phyloP scores from a whole-genome alignment of 1,140 invertebrate species.

The Metaphire vulgaris region DNA sequence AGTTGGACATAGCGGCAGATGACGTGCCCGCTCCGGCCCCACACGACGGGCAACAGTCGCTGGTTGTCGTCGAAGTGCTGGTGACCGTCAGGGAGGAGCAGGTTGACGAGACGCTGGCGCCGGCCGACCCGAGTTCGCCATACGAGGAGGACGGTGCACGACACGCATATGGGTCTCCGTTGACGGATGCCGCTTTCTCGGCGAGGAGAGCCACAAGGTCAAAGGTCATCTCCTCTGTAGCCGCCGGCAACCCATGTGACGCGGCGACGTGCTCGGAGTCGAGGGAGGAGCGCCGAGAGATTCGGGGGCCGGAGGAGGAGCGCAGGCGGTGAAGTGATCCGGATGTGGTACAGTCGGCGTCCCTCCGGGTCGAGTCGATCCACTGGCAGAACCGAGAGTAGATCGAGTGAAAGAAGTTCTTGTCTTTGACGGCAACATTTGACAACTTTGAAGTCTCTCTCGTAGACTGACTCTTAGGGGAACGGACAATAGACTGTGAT shows the following conservation, averaged over 20 bases:
- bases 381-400: conserved; percentile 22
- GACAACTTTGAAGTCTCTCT: too few relatives aligned
- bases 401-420: conserved; percentile 21
- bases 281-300: not conserved
- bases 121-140: not conserved
- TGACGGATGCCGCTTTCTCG: not conserved
- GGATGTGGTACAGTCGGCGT: too few relatives aligned
- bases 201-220: not conserved
- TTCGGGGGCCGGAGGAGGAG: not conserved
- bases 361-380: conserved; percentile 16
- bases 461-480: too few relatives aligned
- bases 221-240: not conserved
- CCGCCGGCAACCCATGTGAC: not conserved
- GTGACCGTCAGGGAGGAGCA: conserved; percentile 20
- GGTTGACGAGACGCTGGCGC: conserved; percentile 13
- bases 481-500: too few relatives aligned
- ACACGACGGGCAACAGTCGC: conserved; percentile 12
- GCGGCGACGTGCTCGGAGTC: not conserved
- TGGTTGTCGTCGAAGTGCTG: conserved; percentile 19
- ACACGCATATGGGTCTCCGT: not conserved
- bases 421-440: conserved; percentile 18
- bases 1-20: not conserved
- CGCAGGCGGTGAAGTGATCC: not conserved
- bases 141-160: conserved; percentile 11
- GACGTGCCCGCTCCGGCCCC: not conserved